A percentile compares a stretch with the other conserved stretches of the same genome.
Conservation (phyloP, 2,888 invertebrate genomes). For the Meghimatium bilineatum region DNA sequence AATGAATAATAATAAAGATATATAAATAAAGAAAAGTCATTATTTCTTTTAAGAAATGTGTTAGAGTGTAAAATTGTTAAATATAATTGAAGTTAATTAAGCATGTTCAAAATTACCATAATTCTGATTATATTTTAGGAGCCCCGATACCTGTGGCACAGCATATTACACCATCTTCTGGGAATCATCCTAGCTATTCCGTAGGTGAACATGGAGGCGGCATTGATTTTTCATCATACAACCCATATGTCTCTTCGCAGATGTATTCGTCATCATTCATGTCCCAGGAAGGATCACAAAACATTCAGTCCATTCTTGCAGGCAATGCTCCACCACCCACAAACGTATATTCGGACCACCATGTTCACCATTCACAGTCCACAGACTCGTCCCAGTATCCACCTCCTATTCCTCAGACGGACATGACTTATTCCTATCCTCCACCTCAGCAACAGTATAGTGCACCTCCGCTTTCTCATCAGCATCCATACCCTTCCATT, state of each 20-base stretch:
- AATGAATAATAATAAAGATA: no score
- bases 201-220: slow-evolving; percentile 25
- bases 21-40: no score
- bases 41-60: no score
- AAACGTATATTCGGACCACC: slow-evolving; percentile 39
- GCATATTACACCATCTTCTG: slow-evolving; percentile 36
- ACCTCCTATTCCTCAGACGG: slow-evolving; percentile 44
- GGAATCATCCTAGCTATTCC: slow-evolving; percentile 39
- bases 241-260: slow-evolving; percentile 71
- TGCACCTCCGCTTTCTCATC: slow-evolving; percentile 50
- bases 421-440: slow-evolving; percentile 46
- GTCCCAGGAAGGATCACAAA: slow-evolving; percentile 73
- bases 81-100: background rate
- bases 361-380: slow-evolving; percentile 33
- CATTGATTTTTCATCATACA: slow-evolving; percentile 56
- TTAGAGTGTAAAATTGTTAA: background rate
- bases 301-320: slow-evolving; percentile 72
- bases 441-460: slow-evolving; percentile 42
- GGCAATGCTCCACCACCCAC: slow-evolving; percentile 52
- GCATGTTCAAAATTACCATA: background rate
- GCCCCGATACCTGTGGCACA: slow-evolving; percentile 46
- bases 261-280: slow-evolving; percentile 75
- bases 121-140: slow-evolving; percentile 2
- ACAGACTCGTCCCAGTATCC: slow-evolving; percentile 31
- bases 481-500: slow-evolving; percentile 49